These are phyloP conservation scores for Ciconia nigra DNA, from an alignment of 2,797 vertebrate species.

Conservation along the genomic window DNA sequence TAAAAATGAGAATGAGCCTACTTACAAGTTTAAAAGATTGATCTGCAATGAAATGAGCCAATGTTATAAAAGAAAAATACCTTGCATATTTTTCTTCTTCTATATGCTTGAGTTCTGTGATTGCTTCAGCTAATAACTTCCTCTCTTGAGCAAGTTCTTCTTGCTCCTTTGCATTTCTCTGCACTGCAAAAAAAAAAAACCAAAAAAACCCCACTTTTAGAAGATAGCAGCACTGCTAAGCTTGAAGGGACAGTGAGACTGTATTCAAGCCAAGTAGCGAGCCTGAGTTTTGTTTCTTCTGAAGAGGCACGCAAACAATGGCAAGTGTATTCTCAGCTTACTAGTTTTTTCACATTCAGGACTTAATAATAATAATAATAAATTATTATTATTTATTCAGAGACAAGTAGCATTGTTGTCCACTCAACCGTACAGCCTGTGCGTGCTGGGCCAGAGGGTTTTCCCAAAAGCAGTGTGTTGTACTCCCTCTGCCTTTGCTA, in stretches of 20 bases:
- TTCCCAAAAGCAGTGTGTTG: background rate
- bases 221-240: background rate
- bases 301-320: background rate
- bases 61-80: slow-evolving; percentile 56
- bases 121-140: slow-evolving; percentile 66
- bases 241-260: background rate
- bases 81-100: slow-evolving; percentile 76
- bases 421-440: background rate
- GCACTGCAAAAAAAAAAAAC: slow-evolving; percentile 68
- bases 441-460: background rate
- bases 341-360: background rate
- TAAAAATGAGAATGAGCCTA: background rate
- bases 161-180: slow-evolving; percentile 75
- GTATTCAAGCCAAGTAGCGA: background rate
- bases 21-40: background rate
- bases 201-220: background rate
- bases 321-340: background rate
- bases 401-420: background rate
- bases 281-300: background rate
- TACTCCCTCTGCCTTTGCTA: background rate
- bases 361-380: background rate
- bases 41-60: background rate
- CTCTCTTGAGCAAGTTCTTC: slow-evolving; percentile 71
- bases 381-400: background rate
- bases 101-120: slow-evolving; percentile 67